Conservation (phyloP, 92 coral and sea anemone species). For the Epizoanthus scotinus region DNA sequence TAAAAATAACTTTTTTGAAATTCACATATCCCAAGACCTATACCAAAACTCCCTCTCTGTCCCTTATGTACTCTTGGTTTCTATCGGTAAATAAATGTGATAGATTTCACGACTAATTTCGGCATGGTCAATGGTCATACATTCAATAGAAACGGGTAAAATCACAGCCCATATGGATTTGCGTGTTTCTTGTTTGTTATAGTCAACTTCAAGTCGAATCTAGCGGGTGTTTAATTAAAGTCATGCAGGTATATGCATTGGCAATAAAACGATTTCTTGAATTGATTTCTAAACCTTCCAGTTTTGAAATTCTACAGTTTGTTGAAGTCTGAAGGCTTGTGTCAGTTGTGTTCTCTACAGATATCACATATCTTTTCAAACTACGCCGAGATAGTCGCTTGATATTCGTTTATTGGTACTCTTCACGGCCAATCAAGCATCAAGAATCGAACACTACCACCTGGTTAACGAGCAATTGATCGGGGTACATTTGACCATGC, state of each 20-base stretch:
- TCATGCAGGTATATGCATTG: background rate
- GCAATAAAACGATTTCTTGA: background rate
- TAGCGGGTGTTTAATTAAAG: background rate
- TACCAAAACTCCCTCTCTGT: no score
- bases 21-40: no score
- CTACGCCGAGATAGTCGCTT: background rate
- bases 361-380: background rate
- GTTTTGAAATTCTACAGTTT: background rate
- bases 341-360: background rate
- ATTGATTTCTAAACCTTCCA: background rate
- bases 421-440: conserved; percentile 31
- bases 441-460: conserved; percentile 2
- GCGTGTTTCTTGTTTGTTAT: conserved; percentile 5
- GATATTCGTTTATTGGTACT: background rate
- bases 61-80: no score
- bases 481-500: background rate
- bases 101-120: no score
- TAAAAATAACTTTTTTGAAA: no score
- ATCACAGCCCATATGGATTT: background rate
- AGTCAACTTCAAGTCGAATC: background rate
- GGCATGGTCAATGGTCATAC: conserved; percentile 9
- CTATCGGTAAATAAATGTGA: no score
- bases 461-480: conserved; percentile 17
- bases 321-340: background rate
- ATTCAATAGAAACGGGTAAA: conserved; percentile 15